Conservation (phyloP, 2,113 vertebrate species). For the Sinocyclocheilus anshuiensis region DNA sequence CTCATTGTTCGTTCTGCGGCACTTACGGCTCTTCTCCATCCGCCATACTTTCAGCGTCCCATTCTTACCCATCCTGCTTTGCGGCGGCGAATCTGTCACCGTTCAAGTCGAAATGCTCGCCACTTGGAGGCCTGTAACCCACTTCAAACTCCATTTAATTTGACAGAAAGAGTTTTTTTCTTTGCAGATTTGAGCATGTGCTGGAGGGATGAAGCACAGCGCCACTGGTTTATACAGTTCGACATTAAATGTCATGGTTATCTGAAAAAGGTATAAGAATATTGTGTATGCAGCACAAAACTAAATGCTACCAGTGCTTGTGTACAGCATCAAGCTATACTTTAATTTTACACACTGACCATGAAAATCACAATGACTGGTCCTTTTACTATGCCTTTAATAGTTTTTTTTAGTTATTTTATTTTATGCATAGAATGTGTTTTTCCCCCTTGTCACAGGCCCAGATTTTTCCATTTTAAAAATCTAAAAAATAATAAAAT, state of each 20-base stretch:
- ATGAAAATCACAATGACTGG: neutral
- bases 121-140: neutral
- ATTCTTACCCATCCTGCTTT: constrained; percentile 68
- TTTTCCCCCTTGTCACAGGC: too few relatives aligned
- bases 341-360: neutral
- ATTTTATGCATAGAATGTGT: neutral
- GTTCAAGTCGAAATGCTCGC: neutral
- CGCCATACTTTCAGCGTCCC: constrained; percentile 86
- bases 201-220: neutral
- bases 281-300: neutral
- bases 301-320: neutral
- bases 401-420: too few relatives aligned
- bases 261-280: neutral
- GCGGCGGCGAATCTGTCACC: neutral
- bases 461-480: neutral
- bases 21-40: constrained; percentile 97
- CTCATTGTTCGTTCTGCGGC: constrained; percentile 60
- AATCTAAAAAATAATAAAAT: neutral
- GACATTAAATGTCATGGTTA: neutral
- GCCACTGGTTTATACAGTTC: neutral
- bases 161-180: neutral
- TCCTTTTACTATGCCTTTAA: neutral
- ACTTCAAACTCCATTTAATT: neutral
- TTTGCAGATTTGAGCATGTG: neutral
- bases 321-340: too few relatives aligned